Percentiles rank a stretch among this genome's conserved stretches.
Evolutionary conservation across 2,797 vertebrate species (phyloP).

Genomic region (Adelosebastes latens): DNA sequence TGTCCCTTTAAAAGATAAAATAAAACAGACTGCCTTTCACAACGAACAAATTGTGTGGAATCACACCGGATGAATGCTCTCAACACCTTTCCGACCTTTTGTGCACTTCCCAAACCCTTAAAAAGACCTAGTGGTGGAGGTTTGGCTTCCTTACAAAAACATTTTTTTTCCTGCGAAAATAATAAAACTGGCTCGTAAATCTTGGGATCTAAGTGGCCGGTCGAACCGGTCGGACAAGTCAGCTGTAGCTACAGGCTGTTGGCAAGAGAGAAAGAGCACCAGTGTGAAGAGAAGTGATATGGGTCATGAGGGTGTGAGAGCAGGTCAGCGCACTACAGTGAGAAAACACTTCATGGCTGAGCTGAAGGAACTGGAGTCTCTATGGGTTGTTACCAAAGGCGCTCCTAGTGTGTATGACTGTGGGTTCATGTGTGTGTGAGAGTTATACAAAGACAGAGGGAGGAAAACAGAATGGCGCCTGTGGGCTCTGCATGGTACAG

Average conservation of each 20-base stretch:
- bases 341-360: constrained; percentile 40
- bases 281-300: constrained; percentile 31
- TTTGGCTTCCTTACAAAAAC: constrained; percentile 32
- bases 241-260: constrained; percentile 13
- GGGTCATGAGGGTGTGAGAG: constrained; percentile 56
- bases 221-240: constrained; percentile 26
- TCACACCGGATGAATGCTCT: constrained; percentile 2
- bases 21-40: not conserved
- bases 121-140: constrained; percentile 3
- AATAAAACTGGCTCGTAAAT: constrained; percentile 38
- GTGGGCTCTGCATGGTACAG: constrained; percentile 44
- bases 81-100: constrained; percentile 14
- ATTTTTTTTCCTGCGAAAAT: constrained; percentile 16
- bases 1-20: not conserved
- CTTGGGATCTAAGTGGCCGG: constrained; percentile 6
- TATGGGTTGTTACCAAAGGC: constrained; percentile 35
- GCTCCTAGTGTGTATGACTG: not conserved
- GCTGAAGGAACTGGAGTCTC: constrained; percentile 19
- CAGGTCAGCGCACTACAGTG: constrained; percentile 44
- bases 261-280: constrained; percentile 11
- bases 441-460: constrained; percentile 17
- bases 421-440: constrained; percentile 21
- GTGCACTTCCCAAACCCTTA: constrained; percentile 15
- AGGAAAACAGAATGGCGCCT: constrained; percentile 50
- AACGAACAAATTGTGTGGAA: not conserved